phyloP scores from a whole-genome alignment of 2,888 invertebrate species.

The Nineta flava region DNA sequence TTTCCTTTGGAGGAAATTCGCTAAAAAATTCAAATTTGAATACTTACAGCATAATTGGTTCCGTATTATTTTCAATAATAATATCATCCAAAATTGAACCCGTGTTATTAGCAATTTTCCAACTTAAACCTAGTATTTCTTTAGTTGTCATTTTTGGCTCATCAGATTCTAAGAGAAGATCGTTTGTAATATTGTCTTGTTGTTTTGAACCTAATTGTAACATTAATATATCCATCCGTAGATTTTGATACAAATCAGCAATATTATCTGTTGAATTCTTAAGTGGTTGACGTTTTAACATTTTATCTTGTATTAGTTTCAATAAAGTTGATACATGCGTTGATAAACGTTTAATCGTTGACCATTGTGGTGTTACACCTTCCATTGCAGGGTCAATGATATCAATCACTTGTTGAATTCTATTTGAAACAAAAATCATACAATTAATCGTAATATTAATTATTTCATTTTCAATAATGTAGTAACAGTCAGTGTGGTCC shows the following conservation, averaged over 20 bases:
- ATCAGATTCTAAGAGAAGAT: background rate
- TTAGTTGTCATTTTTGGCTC: background rate
- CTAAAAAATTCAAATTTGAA: background rate
- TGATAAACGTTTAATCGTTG: background rate
- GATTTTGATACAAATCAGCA: background rate
- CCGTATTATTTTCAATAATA: background rate
- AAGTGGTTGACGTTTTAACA: background rate
- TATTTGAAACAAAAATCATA: background rate
- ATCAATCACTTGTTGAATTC: background rate
- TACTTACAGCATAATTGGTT: constrained; percentile 1
- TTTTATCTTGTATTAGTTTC: background rate
- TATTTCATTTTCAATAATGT: no score
- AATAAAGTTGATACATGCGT: background rate
- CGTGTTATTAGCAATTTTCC: constrained; percentile 1
- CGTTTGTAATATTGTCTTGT: background rate
- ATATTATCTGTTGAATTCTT: background rate
- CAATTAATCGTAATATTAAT: no score
- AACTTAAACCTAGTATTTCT: background rate
- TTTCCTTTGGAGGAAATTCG: no score
- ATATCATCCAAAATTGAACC: background rate
- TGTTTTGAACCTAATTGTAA: constrained; percentile 2
- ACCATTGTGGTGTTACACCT: constrained; percentile 1
- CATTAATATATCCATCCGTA: constrained; percentile 1
- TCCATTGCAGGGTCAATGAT: background rate
- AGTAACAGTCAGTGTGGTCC: no score